These are phyloP conservation scores for Ceratitis capitata DNA, from an alignment of 1,140 invertebrate species.

Conservation along the genomic window DNA sequence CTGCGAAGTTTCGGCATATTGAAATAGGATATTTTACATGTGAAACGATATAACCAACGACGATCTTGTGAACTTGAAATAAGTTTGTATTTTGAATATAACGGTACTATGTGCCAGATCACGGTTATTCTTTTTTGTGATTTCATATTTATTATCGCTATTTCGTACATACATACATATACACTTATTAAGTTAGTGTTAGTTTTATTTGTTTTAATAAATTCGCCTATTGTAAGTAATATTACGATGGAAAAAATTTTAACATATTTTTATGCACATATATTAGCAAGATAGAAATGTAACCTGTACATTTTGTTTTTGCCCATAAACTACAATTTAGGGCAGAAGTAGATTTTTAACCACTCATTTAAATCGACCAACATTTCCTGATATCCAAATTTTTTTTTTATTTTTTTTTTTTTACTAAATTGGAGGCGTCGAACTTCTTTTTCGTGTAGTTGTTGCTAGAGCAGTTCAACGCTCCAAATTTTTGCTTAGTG, in stretches of 20 bases:
- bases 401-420: too few relatives aligned
- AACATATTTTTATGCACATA: neutral
- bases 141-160: neutral
- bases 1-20: too few relatives aligned
- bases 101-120: too few relatives aligned
- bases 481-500: constrained; percentile 28
- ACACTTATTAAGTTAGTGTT: neutral
- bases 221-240: neutral
- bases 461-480: constrained; percentile 5
- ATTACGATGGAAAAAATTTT: neutral
- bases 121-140: too few relatives aligned
- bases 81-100: too few relatives aligned
- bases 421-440: constrained; percentile 1
- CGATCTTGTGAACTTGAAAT: too few relatives aligned
- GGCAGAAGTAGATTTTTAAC: neutral
- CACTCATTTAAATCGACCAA: neutral
- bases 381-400: neutral
- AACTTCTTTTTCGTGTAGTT: neutral
- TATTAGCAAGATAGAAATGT: neutral
- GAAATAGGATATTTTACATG: too few relatives aligned
- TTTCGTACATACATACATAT: neutral
- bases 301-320: too few relatives aligned
- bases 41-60: too few relatives aligned
- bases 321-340: neutral
- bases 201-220: neutral